Evolutionary conservation across 2,888 invertebrate species (phyloP).

Genomic region (Bimastos eiseni): DNA sequence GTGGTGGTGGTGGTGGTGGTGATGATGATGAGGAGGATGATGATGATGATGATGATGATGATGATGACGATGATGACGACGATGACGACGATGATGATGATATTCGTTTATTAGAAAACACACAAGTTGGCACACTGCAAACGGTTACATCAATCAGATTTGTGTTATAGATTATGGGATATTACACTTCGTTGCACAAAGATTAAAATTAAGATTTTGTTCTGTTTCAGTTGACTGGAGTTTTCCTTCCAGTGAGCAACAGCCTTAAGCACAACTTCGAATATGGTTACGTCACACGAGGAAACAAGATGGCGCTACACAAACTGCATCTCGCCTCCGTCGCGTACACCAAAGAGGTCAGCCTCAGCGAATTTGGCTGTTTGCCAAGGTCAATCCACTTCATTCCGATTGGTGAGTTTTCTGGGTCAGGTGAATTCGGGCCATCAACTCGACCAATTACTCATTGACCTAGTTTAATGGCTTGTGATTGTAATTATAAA

Average conservation of each 20-base stretch:
- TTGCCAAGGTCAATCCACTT: conserved; percentile 27
- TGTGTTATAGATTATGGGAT: too few species aligned
- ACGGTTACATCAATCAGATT: too few species aligned
- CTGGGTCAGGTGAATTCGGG: background rate
- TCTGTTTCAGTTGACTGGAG: conserved; percentile 27
- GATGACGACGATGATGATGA: background rate
- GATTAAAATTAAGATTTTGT: background rate
- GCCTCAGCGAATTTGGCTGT: conserved; percentile 30
- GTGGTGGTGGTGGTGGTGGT: too few species aligned
- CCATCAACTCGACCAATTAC: background rate
- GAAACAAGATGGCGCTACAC: conserved; percentile 14
- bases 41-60: too few species aligned
- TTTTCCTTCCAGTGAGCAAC: conserved; percentile 29
- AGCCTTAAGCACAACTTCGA: conserved; percentile 47
- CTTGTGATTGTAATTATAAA: background rate
- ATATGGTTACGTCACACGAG: conserved; percentile 48
- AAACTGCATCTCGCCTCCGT: conserved; percentile 30
- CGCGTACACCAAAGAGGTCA: background rate
- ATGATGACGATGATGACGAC: background rate
- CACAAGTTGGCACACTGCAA: too few species aligned
- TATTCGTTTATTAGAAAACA: too few species aligned
- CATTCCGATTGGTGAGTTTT: conserved; percentile 33
- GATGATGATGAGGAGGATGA: too few species aligned
- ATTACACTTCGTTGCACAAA: too few species aligned
- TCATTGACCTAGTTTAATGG: background rate